Base-by-base conservation (phyloP, 2,113 vertebrate species). In the Hippocampus comes region DNA sequence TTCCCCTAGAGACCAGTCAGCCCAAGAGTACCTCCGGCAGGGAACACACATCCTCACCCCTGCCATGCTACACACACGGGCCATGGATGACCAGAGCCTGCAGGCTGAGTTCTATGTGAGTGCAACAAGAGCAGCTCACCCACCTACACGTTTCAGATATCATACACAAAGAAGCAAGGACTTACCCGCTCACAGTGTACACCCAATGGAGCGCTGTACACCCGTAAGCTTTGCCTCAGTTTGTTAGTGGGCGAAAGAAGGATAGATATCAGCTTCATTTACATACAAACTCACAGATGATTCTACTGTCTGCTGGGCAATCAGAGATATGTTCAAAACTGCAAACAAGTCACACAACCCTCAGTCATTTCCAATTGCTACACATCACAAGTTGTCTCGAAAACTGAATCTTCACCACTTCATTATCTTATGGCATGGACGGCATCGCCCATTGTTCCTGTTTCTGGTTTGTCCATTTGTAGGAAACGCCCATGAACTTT, bases 401-500 rank as follows among this genome's bases (percentile, higher is more conserved):
- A 27, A 4, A 42, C 10, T 1, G 34, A 34, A 63, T 42, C 30
- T 38, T 60, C 14, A 27, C 23, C 23, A 57, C 23, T 18, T 51
- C 21, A 38, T 18, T 41, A 21, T 20, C 2, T 38, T 30, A 38
- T 41, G 25, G 38, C 25, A 10, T 27, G 41, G 48, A 21, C 41
- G 72, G 43, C 27, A 75, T 41, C 73, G 68, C 76, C 51, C 74
- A 51, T 30, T 88, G 60, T 86, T 79, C 70, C 27, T 61, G 14
- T 34, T 61, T 86, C 68, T 82, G n/a, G 21, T n/a, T 55, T 55
- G 82, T 51, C 78, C 75, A 86, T 85, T 66, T 70, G 72, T 89
- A 99, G 97, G 97, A 98, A 92, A 96, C 96, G 86, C 97, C 97
- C 72, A 99, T 99, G 97, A 99, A 99, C 81, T 99, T 99, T 85